Percentiles rank a stretch among this genome's conserved stretches.
Evolutionary conservation across 1,140 invertebrate species (phyloP).

Genomic region (Luehdorfia chinensis): DNA sequence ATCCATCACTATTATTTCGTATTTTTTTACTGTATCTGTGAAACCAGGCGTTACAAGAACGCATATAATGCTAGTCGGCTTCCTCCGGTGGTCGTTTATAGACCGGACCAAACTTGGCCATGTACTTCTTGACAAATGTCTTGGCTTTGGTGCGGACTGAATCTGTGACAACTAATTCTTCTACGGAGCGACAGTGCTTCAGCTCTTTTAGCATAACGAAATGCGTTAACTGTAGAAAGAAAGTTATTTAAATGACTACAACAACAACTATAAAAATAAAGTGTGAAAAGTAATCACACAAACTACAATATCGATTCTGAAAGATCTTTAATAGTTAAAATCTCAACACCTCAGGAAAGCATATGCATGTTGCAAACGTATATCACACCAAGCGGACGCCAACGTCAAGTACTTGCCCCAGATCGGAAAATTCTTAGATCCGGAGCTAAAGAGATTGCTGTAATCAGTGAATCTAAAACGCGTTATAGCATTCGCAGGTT

Average conservation of each 20-base stretch:
- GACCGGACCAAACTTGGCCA: slow-evolving; percentile 92
- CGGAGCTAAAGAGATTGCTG: too few relatives aligned
- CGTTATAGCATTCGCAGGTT: too few relatives aligned
- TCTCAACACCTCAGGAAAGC: too few relatives aligned
- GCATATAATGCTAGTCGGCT: slow-evolving; percentile 58
- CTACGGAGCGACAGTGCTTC: slow-evolving; percentile 92
- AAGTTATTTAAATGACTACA: slow-evolving; percentile 21
- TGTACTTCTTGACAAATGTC: slow-evolving; percentile 97
- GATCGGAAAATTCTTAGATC: too few relatives aligned
- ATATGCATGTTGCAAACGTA: too few relatives aligned
- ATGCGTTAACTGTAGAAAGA: slow-evolving; percentile 90
- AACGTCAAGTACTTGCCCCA: too few relatives aligned
- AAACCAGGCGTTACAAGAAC: not conserved
- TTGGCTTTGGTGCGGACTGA: slow-evolving; percentile 95
- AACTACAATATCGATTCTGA: too few relatives aligned
- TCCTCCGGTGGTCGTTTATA: slow-evolving; percentile 82
- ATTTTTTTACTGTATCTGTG: not conserved
- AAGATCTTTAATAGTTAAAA: too few relatives aligned
- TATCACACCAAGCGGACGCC: too few relatives aligned
- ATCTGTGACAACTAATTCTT: slow-evolving; percentile 93
- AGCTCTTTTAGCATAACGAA: slow-evolving; percentile 98
- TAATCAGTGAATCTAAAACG: too few relatives aligned
- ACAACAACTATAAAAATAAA: slow-evolving; percentile 1
- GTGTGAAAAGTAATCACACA: too few relatives aligned
- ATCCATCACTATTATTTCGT: not conserved